Conservation (phyloP, 2,797 vertebrate species). For the Chiloscyllium punctatum region DNA sequence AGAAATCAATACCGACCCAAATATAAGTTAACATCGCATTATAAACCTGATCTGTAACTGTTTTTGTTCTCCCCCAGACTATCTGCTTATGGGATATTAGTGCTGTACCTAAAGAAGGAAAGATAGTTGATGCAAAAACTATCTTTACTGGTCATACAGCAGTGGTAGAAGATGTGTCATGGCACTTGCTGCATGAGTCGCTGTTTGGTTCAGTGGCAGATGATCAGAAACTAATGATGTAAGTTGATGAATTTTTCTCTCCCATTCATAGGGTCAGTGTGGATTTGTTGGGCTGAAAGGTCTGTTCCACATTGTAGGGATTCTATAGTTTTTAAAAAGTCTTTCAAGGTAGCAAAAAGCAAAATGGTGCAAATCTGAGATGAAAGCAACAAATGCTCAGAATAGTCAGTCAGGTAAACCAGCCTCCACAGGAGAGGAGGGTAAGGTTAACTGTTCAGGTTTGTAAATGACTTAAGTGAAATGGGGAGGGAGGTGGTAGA, state of each 20-base stretch:
- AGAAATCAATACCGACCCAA: not conserved
- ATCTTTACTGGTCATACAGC: slow-evolving; percentile 96
- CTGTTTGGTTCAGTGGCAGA: slow-evolving; percentile 95
- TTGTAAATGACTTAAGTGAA: not conserved
- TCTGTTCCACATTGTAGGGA: too few species aligned
- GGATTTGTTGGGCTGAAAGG: too few species aligned
- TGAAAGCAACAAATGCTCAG: not conserved
- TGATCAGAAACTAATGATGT: slow-evolving; percentile 98
- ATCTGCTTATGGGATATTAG: slow-evolving; percentile 98
- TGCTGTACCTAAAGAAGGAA: slow-evolving; percentile 90
- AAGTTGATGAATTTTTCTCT: slow-evolving; percentile 46
- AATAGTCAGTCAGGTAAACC: not conserved
- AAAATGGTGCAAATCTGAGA: not conserved
- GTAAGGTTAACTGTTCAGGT: not conserved
- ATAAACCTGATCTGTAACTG: not conserved
- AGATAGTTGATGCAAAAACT: slow-evolving; percentile 94
- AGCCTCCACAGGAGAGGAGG: not conserved
- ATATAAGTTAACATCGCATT: not conserved
- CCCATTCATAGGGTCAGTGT: too few species aligned
- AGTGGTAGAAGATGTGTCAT: slow-evolving; percentile 94
- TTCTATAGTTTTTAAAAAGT: too few species aligned
- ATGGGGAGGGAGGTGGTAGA: not conserved
- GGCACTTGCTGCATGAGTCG: slow-evolving; percentile 91
- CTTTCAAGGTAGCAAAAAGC: not conserved
- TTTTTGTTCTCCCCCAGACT: slow-evolving; percentile 61